phyloP scores from a whole-genome alignment of 2,888 invertebrate genomes.

The Mythimna loreyi region DNA sequence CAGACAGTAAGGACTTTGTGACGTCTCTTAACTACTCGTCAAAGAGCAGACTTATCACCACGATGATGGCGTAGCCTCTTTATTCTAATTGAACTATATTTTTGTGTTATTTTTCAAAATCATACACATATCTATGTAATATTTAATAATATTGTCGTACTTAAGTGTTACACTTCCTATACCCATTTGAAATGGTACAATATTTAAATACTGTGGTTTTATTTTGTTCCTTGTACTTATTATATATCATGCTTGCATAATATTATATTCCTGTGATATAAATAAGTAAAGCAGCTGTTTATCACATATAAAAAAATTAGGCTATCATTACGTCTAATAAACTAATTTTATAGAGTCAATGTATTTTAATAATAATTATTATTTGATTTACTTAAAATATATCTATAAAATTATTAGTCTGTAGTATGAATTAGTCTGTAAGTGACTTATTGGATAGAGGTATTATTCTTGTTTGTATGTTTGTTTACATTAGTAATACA shows the following conservation, averaged over 20 bases:
- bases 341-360: conserved; percentile 28
- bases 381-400: conserved; percentile 16
- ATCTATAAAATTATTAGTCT: conserved; percentile 34
- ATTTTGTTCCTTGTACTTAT: conserved; percentile 20
- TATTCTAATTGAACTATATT: neutral
- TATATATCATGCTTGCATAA: conserved; percentile 56
- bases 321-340: conserved; percentile 32
- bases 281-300: conserved; percentile 53
- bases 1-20: too few relatives aligned
- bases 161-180: conserved; percentile 23
- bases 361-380: conserved; percentile 26
- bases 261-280: conserved; percentile 66
- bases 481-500: conserved; percentile 17
- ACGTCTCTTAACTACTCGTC: too few relatives aligned
- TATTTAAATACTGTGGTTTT: conserved; percentile 3
- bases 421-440: conserved; percentile 33
- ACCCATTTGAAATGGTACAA: conserved; percentile 11
- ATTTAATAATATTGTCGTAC: conserved; percentile 23
- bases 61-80: too few relatives aligned
- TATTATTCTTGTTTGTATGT: conserved; percentile 26
- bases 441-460: conserved; percentile 19
- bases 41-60: too few relatives aligned
- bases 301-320: conserved; percentile 20
- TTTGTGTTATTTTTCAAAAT: conserved; percentile 1
- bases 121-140: conserved; percentile 29